Conservation (phyloP, 2,113 vertebrate genomes). For the Odontophorus gujanensis region DNA sequence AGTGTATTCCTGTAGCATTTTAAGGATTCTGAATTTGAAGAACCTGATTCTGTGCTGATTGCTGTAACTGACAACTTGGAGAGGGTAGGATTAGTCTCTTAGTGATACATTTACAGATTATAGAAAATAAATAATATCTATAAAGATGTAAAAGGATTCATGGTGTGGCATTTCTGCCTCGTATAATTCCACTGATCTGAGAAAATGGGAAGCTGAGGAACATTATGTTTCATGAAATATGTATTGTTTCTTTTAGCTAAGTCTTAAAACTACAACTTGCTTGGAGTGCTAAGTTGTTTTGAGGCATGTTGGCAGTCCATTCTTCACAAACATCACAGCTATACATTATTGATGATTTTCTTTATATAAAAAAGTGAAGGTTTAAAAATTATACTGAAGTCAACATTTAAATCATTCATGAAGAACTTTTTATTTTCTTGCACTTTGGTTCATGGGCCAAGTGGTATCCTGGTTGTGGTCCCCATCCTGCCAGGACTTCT, state of each 20-base stretch:
- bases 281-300: not conserved
- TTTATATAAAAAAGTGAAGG: not conserved
- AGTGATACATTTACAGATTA: not conserved
- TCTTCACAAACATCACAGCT: not conserved
- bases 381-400: not conserved
- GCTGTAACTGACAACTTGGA: not conserved
- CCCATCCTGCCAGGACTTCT: not conserved
- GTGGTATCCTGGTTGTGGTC: not conserved
- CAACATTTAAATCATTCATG: not conserved
- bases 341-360: rapidly evolving
- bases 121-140: not conserved
- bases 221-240: not conserved
- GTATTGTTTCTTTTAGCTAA: not conserved
- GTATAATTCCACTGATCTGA: not conserved
- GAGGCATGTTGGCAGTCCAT: not conserved
- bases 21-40: not conserved
- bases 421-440: not conserved
- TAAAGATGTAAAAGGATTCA: not conserved
- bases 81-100: not conserved
- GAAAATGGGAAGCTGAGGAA: not conserved
- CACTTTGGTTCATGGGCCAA: not conserved
- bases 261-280: not conserved
- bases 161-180: not conserved
- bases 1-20: not conserved
- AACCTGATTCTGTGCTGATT: not conserved